Conservation (phyloP, 1,140 invertebrate species). For the Anoplophora glabripennis region DNA sequence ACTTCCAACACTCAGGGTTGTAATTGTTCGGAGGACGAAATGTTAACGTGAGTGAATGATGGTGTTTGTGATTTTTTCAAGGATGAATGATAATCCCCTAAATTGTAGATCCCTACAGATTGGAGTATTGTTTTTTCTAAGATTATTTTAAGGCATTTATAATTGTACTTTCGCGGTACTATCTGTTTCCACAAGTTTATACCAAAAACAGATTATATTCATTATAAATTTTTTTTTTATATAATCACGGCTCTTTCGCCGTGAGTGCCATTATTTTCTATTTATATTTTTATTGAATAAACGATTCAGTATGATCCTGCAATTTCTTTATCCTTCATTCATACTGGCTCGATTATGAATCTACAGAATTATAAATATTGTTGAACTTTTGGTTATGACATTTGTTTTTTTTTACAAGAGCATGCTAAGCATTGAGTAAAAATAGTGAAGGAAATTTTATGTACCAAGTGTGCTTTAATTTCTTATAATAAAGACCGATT, state of each 20-base stretch:
- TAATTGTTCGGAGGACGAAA: slow-evolving; percentile 23
- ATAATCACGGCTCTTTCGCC: slow-evolving; percentile 26
- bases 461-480: slow-evolving; percentile 51
- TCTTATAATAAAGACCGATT: slow-evolving; percentile 50
- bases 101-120: slow-evolving; percentile 31
- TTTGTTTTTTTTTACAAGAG: slow-evolving; percentile 33
- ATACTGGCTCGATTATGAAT: slow-evolving; percentile 5
- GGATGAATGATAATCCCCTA: slow-evolving; percentile 32
- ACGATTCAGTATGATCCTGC: slow-evolving; percentile 16
- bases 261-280: slow-evolving; percentile 41
- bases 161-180: slow-evolving; percentile 26
- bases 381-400: slow-evolving; percentile 23
- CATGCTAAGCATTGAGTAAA: slow-evolving; percentile 27
- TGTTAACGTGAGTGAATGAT: slow-evolving; percentile 20
- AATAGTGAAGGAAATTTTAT: slow-evolving; percentile 43
- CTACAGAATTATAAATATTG: slow-evolving; percentile 7
- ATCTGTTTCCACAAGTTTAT: slow-evolving; percentile 37
- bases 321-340: slow-evolving; percentile 1
- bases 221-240: slow-evolving; percentile 22
- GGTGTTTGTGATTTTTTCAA: slow-evolving; percentile 22
- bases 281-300: slow-evolving; percentile 28
- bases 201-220: slow-evolving; percentile 34
- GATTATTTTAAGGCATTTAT: slow-evolving; percentile 41
- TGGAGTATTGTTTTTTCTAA: slow-evolving; percentile 38
- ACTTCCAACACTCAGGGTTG: slow-evolving; percentile 43